A percentile compares a stretch with the other conserved stretches of the same genome.
phyloP scores from a whole-genome alignment of 2,888 invertebrate species.

The Thymelicus acteon region DNA sequence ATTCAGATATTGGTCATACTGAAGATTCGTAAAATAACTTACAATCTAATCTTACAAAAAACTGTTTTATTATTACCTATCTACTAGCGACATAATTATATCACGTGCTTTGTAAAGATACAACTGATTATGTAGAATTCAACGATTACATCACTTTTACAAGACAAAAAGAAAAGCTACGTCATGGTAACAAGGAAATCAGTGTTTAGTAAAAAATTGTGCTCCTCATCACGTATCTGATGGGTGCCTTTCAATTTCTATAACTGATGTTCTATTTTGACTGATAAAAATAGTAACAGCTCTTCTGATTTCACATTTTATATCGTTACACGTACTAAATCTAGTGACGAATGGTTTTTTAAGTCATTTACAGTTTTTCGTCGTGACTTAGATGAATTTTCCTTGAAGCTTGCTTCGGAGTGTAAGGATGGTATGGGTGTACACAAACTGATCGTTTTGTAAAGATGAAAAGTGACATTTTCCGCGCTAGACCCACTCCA shows the following conservation, averaged over 20 bases:
- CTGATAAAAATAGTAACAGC: too few species aligned
- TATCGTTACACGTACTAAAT: neutral
- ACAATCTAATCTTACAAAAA: too few species aligned
- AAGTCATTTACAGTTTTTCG: constrained; percentile 47
- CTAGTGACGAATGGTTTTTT: neutral
- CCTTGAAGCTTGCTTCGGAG: constrained; percentile 72
- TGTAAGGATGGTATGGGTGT: constrained; percentile 78
- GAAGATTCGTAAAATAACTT: too few species aligned
- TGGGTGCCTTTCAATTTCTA: neutral
- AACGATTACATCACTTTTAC: neutral
- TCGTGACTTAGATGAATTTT: constrained; percentile 66
- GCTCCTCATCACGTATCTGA: too few species aligned
- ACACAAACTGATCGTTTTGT: constrained; percentile 70
- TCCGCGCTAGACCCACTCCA: constrained; percentile 69
- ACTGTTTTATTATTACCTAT: too few species aligned
- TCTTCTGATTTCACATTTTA: too few species aligned
- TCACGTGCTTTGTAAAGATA: constrained; percentile 7
- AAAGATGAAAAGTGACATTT: constrained; percentile 73
- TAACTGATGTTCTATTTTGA: neutral
- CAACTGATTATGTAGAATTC: neutral
- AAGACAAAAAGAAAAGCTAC: neutral
- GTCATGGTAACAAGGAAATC: too few species aligned
- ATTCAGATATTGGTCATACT: too few species aligned
- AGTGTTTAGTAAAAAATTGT: too few species aligned
- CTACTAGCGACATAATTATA: neutral